phyloP scores from a whole-genome alignment of 2,113 vertebrate genomes.

The Zosterops lateralis region DNA sequence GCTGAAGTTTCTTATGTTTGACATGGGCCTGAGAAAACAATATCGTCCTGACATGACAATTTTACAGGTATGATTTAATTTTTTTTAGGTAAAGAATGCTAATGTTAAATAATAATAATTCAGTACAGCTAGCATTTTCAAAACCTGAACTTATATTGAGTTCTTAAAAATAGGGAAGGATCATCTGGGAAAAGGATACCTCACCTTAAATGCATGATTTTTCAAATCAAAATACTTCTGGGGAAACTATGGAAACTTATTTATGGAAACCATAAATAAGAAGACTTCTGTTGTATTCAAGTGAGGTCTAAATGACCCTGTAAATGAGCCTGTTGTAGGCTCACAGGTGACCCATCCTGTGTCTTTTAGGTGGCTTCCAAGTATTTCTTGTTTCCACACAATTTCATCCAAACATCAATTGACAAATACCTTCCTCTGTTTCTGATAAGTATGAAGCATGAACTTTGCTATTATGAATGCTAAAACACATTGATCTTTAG shows the following conservation, averaged over 20 bases:
- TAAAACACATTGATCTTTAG: neutral
- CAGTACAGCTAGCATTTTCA: neutral
- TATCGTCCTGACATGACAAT: constrained; percentile 85
- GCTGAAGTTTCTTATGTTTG: constrained; percentile 84
- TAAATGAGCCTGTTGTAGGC: neutral
- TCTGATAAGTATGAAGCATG: neutral
- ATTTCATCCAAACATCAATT: neutral
- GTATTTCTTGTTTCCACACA: neutral
- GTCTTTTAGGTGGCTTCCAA: neutral
- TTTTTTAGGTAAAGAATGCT: neutral
- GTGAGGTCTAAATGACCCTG: neutral
- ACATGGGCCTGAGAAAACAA: constrained; percentile 80
- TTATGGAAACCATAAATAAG: neutral
- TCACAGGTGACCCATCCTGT: neutral
- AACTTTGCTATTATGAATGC: neutral
- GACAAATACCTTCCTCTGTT: neutral
- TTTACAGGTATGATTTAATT: constrained; percentile 73
- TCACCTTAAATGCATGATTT: neutral
- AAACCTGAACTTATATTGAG: neutral
- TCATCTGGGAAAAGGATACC: neutral
- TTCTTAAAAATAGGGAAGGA: neutral
- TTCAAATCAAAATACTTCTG: neutral
- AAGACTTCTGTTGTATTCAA: neutral
- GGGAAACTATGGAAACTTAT: neutral
- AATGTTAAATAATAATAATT: neutral